Evolutionary conservation across 2,888 invertebrate genomes (phyloP).

Genomic region (Mechanitis messenoides): DNA sequence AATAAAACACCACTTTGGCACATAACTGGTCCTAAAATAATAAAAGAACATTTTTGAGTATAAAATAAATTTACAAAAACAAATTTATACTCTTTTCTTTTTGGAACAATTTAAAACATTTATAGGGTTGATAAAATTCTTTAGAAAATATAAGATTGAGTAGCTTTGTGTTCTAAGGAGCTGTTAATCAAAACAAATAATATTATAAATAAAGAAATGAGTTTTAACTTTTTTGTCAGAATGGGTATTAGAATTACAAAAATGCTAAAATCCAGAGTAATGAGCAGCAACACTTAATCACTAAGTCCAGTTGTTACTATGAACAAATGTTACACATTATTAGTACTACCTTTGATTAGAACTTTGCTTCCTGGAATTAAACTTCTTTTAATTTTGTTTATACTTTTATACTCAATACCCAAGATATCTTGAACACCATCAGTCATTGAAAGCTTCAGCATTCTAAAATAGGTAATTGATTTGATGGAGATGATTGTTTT

Average conservation of each 20-base stretch:
- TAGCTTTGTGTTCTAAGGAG: no score
- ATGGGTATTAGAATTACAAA: no score
- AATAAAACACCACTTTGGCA: conserved; percentile 83
- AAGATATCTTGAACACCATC: conserved; percentile 84
- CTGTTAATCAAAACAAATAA: no score
- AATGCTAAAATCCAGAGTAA: no score
- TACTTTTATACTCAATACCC: conserved; percentile 83
- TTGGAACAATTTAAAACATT: no score
- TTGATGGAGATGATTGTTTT: no score
- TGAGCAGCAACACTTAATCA: neutral
- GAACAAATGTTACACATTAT: neutral
- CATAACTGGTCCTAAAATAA: conserved; percentile 77
- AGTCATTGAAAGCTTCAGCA: conserved; percentile 82
- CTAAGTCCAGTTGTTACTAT: neutral
- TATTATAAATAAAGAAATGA: no score
- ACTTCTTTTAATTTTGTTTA: conserved; percentile 74
- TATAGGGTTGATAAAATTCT: no score
- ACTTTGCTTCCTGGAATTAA: conserved; percentile 80
- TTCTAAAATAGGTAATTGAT: conserved; percentile 59
- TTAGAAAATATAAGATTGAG: no score
- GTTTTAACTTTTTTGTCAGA: no score
- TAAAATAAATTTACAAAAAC: no score
- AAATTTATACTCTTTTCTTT: no score
- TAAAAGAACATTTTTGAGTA: neutral
- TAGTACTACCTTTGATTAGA: conserved; percentile 70